Evolutionary conservation across 2,888 invertebrate species (phyloP).

Genomic region (Dastarcus helophoroides): DNA sequence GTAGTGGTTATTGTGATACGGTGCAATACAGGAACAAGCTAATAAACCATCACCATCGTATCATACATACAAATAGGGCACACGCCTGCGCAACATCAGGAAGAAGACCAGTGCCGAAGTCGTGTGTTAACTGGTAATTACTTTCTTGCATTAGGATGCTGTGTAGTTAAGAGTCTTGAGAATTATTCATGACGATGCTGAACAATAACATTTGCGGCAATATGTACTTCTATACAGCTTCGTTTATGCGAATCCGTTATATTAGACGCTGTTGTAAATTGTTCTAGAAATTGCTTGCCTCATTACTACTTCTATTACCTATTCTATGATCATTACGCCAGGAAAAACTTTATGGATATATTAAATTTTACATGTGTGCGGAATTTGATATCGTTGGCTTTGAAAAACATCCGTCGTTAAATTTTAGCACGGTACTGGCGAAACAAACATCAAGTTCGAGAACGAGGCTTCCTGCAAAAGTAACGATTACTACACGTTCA

Average conservation of each 20-base stretch:
- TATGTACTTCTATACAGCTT: slow-evolving; percentile 7
- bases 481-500: too few species aligned
- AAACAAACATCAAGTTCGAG: too few species aligned
- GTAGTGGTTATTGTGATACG: too few species aligned
- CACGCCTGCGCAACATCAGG: too few species aligned
- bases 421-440: too few species aligned
- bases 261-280: slow-evolving; percentile 11
- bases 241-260: slow-evolving; percentile 10
- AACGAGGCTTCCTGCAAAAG: too few species aligned
- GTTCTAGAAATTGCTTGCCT: slow-evolving; percentile 11
- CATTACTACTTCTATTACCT: slow-evolving; percentile 13
- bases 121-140: slow-evolving; percentile 1
- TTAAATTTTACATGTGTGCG: too few species aligned
- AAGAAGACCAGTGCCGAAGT: background rate
- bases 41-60: background rate
- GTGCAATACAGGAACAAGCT: too few species aligned
- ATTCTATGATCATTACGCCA: slow-evolving; percentile 7
- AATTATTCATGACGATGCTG: slow-evolving; percentile 11
- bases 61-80: slow-evolving; percentile 1
- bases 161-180: slow-evolving; percentile 7
- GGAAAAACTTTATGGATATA: too few species aligned
- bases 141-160: slow-evolving; percentile 1
- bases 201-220: slow-evolving; percentile 8
- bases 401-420: too few species aligned
- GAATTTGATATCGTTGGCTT: too few species aligned